Conservation (phyloP, 2,888 invertebrate genomes). For the Eristalis pertinax region DNA sequence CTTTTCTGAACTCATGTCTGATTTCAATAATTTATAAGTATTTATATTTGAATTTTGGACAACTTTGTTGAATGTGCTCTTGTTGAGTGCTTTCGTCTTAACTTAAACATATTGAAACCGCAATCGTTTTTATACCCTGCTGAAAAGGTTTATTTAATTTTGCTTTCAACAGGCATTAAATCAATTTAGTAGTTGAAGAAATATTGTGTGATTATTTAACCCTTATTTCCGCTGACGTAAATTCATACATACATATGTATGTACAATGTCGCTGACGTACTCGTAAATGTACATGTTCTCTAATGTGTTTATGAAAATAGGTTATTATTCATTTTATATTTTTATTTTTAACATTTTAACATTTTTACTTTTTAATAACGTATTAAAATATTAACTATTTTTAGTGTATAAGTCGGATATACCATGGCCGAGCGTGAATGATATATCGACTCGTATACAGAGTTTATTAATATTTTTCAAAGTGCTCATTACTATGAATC, state of each 20-base stretch:
- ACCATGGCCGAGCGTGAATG: too few species aligned
- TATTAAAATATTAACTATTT: too few species aligned
- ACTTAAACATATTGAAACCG: conserved; percentile 7
- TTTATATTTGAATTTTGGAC: background rate
- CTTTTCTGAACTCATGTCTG: conserved; percentile 47
- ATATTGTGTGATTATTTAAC: background rate
- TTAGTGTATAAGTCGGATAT: background rate
- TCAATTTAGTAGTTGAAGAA: conserved; percentile 37
- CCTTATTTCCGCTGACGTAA: background rate
- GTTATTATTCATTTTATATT: background rate
- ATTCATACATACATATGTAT: background rate
- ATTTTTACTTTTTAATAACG: background rate
- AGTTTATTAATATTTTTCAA: too few species aligned
- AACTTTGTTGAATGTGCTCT: conserved; percentile 10
- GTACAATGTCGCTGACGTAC: background rate
- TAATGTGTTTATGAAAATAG: background rate
- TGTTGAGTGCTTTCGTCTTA: background rate
- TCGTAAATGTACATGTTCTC: background rate
- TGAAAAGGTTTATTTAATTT: conserved; percentile 25
- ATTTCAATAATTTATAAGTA: background rate
- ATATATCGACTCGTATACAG: too few species aligned
- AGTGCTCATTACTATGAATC: too few species aligned
- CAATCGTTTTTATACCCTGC: conserved; percentile 60
- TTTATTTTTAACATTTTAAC: background rate
- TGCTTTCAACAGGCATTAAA: background rate